Evolutionary conservation across 2,113 vertebrate genomes (phyloP).

Genomic region (Atractosteus spatula): DNA sequence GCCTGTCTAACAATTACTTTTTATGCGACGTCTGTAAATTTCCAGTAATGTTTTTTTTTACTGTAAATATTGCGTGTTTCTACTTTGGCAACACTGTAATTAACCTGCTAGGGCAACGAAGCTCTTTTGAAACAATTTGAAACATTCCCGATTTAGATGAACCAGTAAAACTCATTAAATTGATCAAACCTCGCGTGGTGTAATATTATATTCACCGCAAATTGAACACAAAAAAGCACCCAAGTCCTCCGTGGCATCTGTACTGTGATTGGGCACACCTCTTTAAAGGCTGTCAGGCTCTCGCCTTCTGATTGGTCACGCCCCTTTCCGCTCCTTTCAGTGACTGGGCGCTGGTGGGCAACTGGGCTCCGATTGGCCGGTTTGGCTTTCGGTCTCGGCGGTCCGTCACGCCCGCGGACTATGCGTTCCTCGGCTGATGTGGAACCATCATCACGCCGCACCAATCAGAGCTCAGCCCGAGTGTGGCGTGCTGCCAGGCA

Average conservation of each 20-base stretch:
- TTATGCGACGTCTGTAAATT: too few relatives aligned
- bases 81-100: too few relatives aligned
- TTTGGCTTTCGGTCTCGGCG: constrained; percentile 14
- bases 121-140: too few relatives aligned
- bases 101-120: too few relatives aligned
- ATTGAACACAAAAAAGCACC: too few relatives aligned
- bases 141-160: too few relatives aligned
- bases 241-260: neutral
- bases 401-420: constrained; percentile 4
- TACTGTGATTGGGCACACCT: constrained; percentile 57
- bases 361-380: constrained; percentile 21
- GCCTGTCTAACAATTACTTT: too few relatives aligned
- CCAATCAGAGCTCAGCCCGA: constrained; percentile 61
- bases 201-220: too few relatives aligned
- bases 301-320: constrained; percentile 53
- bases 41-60: too few relatives aligned
- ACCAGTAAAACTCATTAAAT: too few relatives aligned
- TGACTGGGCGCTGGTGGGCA: neutral
- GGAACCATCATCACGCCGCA: constrained; percentile 58
- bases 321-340: neutral
- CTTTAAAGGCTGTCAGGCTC: constrained; percentile 14
- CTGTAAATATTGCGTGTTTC: too few relatives aligned
- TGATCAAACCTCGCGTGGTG: too few relatives aligned
- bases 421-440: constrained; percentile 76
- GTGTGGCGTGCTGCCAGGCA: neutral